Conservation (phyloP, 2,888 invertebrate genomes). For the Tyria jacobaeae region DNA sequence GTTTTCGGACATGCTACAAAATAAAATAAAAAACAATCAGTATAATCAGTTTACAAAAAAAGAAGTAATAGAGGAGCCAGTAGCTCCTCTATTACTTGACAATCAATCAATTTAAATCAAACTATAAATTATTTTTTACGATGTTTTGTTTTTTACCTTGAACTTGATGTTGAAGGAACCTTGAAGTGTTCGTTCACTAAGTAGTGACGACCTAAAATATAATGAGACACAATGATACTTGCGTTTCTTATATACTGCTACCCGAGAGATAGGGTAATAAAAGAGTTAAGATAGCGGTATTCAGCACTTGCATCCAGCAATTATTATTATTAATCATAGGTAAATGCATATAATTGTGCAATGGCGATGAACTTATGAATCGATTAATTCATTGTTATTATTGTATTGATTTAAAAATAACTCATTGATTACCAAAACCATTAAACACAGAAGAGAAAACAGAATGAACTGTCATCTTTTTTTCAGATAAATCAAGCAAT, state of each 20-base stretch:
- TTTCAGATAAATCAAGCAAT: not conserved
- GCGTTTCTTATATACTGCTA: slow-evolving; percentile 37
- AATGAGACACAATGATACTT: slow-evolving; percentile 33
- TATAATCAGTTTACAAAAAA: too few species aligned
- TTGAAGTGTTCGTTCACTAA: slow-evolving; percentile 10
- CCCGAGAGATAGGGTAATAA: slow-evolving; percentile 27
- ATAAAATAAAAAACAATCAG: slow-evolving; percentile 10
- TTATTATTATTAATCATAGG: slow-evolving; percentile 21
- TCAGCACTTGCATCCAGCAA: slow-evolving; percentile 17
- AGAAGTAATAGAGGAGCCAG: too few species aligned
- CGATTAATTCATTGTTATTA: slow-evolving; percentile 11
- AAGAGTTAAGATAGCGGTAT: slow-evolving; percentile 34
- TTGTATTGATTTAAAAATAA: slow-evolving; percentile 2
- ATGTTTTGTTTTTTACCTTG: slow-evolving; percentile 16
- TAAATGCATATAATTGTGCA: slow-evolving; percentile 3
- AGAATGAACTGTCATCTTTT: not conserved
- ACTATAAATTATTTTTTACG: not conserved
- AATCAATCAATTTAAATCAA: not conserved
- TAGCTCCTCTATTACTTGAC: not conserved
- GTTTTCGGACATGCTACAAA: slow-evolving; percentile 66
- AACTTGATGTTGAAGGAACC: slow-evolving; percentile 1
- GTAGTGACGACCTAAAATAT: slow-evolving; percentile 23
- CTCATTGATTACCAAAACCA: not conserved
- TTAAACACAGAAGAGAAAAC: not conserved
- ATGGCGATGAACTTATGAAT: slow-evolving; percentile 13